Conservation (phyloP, 2,888 invertebrate genomes). For the Tryphoninae sp. region DNA sequence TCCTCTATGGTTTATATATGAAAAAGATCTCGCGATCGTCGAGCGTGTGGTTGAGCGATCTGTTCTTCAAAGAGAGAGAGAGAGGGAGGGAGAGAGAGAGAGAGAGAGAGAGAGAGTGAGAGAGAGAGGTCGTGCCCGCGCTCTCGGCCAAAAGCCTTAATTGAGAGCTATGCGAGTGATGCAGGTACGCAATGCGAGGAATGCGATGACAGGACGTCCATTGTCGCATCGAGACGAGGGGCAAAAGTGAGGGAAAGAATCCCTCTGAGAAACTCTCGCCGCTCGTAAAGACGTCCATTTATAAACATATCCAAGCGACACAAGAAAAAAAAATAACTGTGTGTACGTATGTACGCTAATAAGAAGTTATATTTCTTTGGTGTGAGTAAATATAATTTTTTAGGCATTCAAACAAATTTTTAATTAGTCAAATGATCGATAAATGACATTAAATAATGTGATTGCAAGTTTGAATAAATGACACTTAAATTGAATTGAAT, state of each 20-base stretch:
- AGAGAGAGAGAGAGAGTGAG: constrained; percentile 2
- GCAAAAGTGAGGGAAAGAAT: constrained; percentile 42
- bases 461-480: too few relatives aligned
- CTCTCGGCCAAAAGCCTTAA: constrained; percentile 61
- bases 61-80: constrained; percentile 4
- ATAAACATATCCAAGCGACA: neutral
- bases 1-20: constrained; percentile 18
- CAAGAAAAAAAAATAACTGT: neutral
- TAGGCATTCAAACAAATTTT: too few relatives aligned
- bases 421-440: too few relatives aligned
- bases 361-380: too few relatives aligned
- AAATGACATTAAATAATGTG: too few relatives aligned
- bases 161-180: constrained; percentile 75
- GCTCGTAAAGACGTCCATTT: constrained; percentile 19
- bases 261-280: constrained; percentile 28
- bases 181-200: constrained; percentile 63
- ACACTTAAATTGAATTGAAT: too few relatives aligned
- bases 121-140: constrained; percentile 13
- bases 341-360: too few relatives aligned
- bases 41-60: constrained; percentile 54
- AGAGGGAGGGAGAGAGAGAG: too few relatives aligned
- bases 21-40: constrained; percentile 29
- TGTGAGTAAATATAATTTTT: too few relatives aligned
- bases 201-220: constrained; percentile 74
- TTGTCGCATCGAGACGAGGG: constrained; percentile 67